Base-by-base conservation (phyloP, 1,140 invertebrate species). In the Diorhabda elongata region DNA sequence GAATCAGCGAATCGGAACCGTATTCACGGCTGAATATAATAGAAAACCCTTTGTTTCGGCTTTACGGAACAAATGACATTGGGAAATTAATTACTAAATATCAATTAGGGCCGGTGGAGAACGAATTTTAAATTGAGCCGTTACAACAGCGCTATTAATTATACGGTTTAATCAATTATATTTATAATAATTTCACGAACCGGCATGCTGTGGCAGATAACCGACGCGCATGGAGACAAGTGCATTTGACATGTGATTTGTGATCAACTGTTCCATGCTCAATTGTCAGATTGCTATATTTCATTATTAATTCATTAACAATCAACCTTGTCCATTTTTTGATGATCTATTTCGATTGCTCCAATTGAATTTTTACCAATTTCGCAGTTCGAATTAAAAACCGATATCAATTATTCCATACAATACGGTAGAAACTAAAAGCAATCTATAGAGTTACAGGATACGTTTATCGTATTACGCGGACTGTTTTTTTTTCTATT, bases 71-170 rank as follows among this genome's bases (percentile, higher is more conserved):
- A 65, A 65, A 65, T 65, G 64, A 65, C 64, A 65, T 65, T 42
- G 64, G n/a, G 52, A 47, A 65, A 65, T 65, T 57, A 58, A 65
- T 65, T 65, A 65, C 64, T 65, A 65, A 65, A 65, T 65, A 65
- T 65, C 56, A 65, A 65, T 65, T 65, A 65, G 64, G 44, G 64
- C 47, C 11, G 56, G 6, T 41, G 64, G 64, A 65, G 52, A 65
- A 45, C 64, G 56, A 65, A 65, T 65, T 65, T 65, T 65, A 65
- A 65, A 65, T 65, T 65, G 64, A 42, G 41, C 47, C 52, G 64
- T 58, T 65, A 65, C 64, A 58, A 42, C 52, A 52, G 42, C 9
- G 64, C 52, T 65, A 65, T 65, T 58, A 65, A 65, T 65, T 65
- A 65, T 57, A 41, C 52, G 44, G 42, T 65, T 65, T 57, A 65